Percentiles rank a stretch among this genome's conserved stretches.
These are phyloP conservation scores for Antennarius striatus DNA, from an alignment of 2,113 vertebrate species.

Conservation along the genomic window DNA sequence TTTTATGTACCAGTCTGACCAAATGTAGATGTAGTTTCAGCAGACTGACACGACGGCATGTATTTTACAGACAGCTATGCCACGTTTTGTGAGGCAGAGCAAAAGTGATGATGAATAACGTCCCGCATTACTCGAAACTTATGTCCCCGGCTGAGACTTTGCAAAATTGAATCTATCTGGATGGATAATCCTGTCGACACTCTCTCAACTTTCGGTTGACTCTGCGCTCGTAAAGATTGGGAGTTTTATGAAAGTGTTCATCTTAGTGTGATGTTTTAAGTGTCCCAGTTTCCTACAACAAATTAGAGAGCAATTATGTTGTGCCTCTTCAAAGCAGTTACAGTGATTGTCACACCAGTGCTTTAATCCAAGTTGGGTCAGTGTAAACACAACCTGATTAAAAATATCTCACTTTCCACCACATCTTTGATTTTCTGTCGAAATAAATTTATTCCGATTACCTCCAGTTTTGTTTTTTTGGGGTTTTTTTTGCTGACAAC, in stretches of 20 bases:
- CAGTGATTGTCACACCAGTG: slow-evolving; percentile 28
- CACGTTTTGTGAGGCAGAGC: slow-evolving; percentile 13
- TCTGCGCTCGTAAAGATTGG: neutral
- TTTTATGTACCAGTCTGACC: slow-evolving; percentile 38
- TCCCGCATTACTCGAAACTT: neutral
- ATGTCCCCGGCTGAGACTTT: neutral
- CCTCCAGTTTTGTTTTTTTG: neutral
- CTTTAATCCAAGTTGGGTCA: slow-evolving; percentile 36
- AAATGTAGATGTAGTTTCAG: slow-evolving; percentile 39
- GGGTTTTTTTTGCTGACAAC: neutral
- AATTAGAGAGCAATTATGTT: slow-evolving; percentile 1
- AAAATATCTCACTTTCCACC: slow-evolving; percentile 25
- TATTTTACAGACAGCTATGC: slow-evolving; percentile 25
- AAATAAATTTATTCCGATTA: slow-evolving; percentile 35
- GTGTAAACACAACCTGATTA: slow-evolving; percentile 48
- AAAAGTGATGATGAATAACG: neutral
- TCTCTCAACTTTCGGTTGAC: neutral
- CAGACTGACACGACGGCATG: slow-evolving; percentile 21
- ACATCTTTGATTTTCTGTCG: slow-evolving; percentile 15
- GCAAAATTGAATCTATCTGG: neutral
- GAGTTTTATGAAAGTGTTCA: neutral
- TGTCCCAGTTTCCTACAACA: neutral
- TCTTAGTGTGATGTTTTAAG: neutral
- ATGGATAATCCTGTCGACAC: slow-evolving; percentile 10
- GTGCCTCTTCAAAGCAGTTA: slow-evolving; percentile 44